Evolutionary conservation across 2,888 invertebrate species (phyloP).

Genomic region (Brachyptera risi): DNA sequence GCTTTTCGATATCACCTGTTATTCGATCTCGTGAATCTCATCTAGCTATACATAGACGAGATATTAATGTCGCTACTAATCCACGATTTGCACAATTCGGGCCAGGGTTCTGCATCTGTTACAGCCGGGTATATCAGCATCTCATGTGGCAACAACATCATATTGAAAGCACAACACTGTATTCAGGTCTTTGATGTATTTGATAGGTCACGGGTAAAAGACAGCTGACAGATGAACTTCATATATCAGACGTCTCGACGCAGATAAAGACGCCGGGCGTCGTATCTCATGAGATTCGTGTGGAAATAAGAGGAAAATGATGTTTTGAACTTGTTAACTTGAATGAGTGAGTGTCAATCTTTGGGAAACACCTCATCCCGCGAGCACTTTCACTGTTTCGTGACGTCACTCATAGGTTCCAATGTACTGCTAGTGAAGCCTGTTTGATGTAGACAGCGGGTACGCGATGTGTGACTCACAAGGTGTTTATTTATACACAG

Average conservation of each 20-base stretch:
- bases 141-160: conserved; percentile 9
- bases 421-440: no score
- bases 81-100: background rate
- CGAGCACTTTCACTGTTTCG: conserved; percentile 22
- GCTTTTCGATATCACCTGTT: background rate
- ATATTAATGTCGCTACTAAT: background rate
- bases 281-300: background rate
- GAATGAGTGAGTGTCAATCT: conserved; percentile 6
- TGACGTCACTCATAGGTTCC: conserved; percentile 15
- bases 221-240: background rate
- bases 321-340: background rate
- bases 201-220: conserved; percentile 8
- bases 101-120: conserved; percentile 3
- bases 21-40: background rate
- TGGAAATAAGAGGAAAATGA: background rate
- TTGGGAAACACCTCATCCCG: conserved; percentile 28
- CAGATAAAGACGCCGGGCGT: background rate
- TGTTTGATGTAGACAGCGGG: no score
- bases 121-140: background rate
- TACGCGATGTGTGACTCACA: no score
- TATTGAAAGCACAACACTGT: background rate
- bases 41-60: background rate
- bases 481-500: no score
- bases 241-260: background rate
- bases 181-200: background rate